Base-by-base conservation (phyloP, 2,113 vertebrate genomes). In the Ctenodactylus gundi region DNA sequence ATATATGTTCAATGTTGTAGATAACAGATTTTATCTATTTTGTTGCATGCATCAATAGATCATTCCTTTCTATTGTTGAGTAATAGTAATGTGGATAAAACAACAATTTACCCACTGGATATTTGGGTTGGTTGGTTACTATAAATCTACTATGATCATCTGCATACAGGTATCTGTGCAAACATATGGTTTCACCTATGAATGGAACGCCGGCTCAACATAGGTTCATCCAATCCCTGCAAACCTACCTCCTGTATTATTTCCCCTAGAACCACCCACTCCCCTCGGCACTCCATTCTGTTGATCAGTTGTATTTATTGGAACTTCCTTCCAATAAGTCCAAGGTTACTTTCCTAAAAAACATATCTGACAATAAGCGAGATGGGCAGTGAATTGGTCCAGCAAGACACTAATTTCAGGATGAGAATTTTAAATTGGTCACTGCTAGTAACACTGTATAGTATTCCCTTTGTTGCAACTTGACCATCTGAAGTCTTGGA, bases 391-490 rank as follows among this genome's bases (percentile, higher is more conserved):
- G 15, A 90, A 70, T 0, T 23, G 36, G n/a, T 34, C 67, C 73
- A 95, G 27, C 44, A 70, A 90, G 44, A 90, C 3, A 84, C 36
- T 70, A 17, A 83, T 5, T 31, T 27, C 62, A 84, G 70, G 18
- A 20, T 87, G 17, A 93, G 12, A 62, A 64, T 72, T 95, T 94
- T 18, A 85, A 94, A 70, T 51, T 85, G 58, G 46, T 64, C 58
- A 83, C 6, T 68, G 75, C 73, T 41, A 70, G 2, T 55, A 85
- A 88, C 3, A 34, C 3, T 49, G 29, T 60, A 80, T 6, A 36
- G 27, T 67, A 76, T 84, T 84, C 39, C 46, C 62, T 87, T 31
- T 70, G 31, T 70, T 85, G 2, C 20, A 85, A 85, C 75, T 90
- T 44, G 70, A 62, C 77, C 55, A 29, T 53, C 53, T 29, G 25